Base-by-base conservation (phyloP, 2,113 vertebrate species). In the Rhinolophus ferrumequinum region DNA sequence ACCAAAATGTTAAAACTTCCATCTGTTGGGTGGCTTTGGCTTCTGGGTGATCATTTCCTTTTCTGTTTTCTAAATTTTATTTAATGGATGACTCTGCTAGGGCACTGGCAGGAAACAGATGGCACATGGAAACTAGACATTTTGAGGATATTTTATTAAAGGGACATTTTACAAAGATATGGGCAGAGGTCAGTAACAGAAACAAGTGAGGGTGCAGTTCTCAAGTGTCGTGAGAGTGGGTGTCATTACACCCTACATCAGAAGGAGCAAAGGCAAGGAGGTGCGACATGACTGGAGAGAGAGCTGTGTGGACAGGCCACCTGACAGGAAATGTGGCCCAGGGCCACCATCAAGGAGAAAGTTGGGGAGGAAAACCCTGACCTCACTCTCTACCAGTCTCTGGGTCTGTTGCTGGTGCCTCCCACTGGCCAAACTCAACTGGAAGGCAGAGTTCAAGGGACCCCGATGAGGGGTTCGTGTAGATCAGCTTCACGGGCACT, bases 51-150 rank as follows among this genome's bases (percentile, higher is more conserved):
- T 47, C 28, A 22, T 81, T 97, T 96, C 81, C 70, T 94, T 83
- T 73, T 35, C n/a, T 54, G 52, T 83, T 96, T 93, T 93, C 90
- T 82, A 41, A 87, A 88, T 72, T 79, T 58, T 84, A 54, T 72
- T 75, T 95, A 77, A 72, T 95, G 95, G 52, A 84, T 89, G 86
- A 83, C 70, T 73, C 35, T 73, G 8, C 56, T n/a, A 56, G 75
- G 2, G 56, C 47, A 13, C 30, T 88, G 75, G n/a, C 94, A 95
- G 87, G 67, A 95, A 95, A 83, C 62, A 84, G 81, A 85, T 72
- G 62, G 22, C 16, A 26, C 28, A 26, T 83, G 84, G 77, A 69
- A 58, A 75, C 12, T 38, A 56, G 77, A 56, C 60, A n/a, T 73
- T 83, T 69, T n/a, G 35, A 93, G 62, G 28, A 21, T 73, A 58